Evolutionary conservation across 2,797 vertebrate genomes (phyloP).

Genomic region (Mormyrus proboscirostris): DNA sequence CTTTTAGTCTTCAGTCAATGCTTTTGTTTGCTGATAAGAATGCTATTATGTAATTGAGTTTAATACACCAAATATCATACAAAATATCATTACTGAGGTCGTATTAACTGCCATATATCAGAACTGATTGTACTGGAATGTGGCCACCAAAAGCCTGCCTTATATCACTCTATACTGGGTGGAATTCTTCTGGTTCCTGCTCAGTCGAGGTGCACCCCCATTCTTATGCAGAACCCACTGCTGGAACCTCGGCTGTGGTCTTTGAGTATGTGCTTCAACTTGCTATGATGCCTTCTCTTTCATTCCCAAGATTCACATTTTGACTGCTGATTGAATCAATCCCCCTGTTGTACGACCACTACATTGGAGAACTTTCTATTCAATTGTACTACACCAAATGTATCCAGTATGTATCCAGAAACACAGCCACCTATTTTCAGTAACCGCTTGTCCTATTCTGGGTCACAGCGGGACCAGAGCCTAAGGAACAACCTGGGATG

Average conservation of each 20-base stretch:
- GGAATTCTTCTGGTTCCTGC: not conserved
- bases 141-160: not conserved
- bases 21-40: not conserved
- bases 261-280: not conserved
- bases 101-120: not conserved
- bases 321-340: not conserved
- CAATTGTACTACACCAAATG: not conserved
- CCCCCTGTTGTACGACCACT: not conserved
- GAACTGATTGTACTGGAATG: not conserved
- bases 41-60: not conserved
- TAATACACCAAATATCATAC: not conserved
- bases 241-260: not conserved
- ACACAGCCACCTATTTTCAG: not conserved
- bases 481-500: too few relatives aligned
- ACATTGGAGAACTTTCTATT: not conserved
- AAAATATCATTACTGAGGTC: not conserved
- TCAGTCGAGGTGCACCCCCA: not conserved
- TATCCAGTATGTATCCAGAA: not conserved
- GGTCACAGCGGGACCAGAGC: too few relatives aligned
- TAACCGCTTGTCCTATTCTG: not conserved
- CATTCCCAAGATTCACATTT: not conserved
- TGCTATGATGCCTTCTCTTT: not conserved
- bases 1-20: not conserved
- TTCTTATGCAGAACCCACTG: not conserved
- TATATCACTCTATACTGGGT: not conserved